Evolutionary conservation across 2,888 invertebrate species (phyloP), one percentile per base, ranked within the genome.

Genomic region (Trisateles emortualis): DNA sequence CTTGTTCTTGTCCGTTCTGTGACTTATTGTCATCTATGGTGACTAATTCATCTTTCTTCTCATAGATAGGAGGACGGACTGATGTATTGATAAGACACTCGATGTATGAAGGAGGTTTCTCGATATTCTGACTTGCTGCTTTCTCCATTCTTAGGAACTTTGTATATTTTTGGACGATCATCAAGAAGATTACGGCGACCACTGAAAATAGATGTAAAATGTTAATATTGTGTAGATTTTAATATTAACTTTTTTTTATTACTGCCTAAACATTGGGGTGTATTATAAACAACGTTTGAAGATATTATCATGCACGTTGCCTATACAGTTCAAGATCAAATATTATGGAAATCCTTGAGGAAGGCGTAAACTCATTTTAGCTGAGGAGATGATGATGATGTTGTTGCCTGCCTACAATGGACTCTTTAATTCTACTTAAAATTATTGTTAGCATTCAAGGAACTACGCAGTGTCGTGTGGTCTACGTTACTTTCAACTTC

Each of bases 31-130:
- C 72, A 22, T 76, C 72, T 0, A 72, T 48, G 3, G 58, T 60
- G 0, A 51, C 48, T 2, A 73, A 52, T 26, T 72, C 67, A 1
- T 73, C 69, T 47, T 68, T 72, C 16, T 59, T 57, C 8, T 66
- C 64, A 16, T 59, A 65, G 9, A 50, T 58, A 10, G 62, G 66
- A 6, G 64, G 53, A 6, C 54, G 54, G 1, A 59, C 32, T 0
- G 71, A 61, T 0, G 61, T 66, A 32, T 73, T 81, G 13, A 85
- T 83, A 10, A 87, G 57, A 33, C 86, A 86, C 56, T 88, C 87
- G 3, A 85, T 76, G 62, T 88, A 88, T 0, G 89, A 68, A 1
- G 89, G 88, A 0, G 88, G 88, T 43, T 83, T 82, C 13, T 87
- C 85, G 0, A 47, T 52, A 0, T 62, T 68, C 19, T 70, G 68